A percentile compares a stretch with the other conserved stretches of the same genome.
phyloP scores from a whole-genome alignment of 2,888 invertebrate genomes.

The Xylocampa areola region DNA sequence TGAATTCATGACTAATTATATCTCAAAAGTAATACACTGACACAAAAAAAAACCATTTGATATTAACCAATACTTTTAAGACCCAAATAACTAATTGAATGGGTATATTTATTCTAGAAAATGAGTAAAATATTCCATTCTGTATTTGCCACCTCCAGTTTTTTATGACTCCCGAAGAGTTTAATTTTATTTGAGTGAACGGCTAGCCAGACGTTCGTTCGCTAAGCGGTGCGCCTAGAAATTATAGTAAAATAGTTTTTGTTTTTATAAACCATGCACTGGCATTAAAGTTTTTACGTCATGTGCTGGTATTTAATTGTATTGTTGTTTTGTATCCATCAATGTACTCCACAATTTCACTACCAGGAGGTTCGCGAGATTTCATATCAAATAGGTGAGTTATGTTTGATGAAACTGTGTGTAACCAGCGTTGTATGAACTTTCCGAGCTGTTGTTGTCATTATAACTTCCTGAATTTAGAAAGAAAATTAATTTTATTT shows the following conservation, averaged over 20 bases:
- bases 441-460: neutral
- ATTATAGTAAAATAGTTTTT: conserved; percentile 44
- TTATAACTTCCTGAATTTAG: neutral
- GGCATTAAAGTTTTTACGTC: conserved; percentile 42
- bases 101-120: too few species aligned
- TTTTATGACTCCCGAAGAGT: conserved; percentile 51
- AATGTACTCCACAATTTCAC: conserved; percentile 66
- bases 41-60: neutral
- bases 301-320: conserved; percentile 65
- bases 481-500: too few species aligned
- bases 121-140: neutral
- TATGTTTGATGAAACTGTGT: neutral
- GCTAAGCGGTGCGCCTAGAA: conserved; percentile 56
- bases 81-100: too few species aligned
- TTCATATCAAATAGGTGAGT: conserved; percentile 79
- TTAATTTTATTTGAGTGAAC: conserved; percentile 69
- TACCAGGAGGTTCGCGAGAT: conserved; percentile 62
- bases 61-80: too few species aligned
- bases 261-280: conserved; percentile 36
- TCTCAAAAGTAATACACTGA: neutral
- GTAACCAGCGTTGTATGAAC: neutral
- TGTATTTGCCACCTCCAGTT: conserved; percentile 54
- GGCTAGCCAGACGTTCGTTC: conserved; percentile 63
- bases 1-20: conserved; percentile 25
- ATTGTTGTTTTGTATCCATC: conserved; percentile 56